Evolutionary conservation across 2,113 vertebrate species (phyloP).

Genomic region (Myiozetetes cayanensis): DNA sequence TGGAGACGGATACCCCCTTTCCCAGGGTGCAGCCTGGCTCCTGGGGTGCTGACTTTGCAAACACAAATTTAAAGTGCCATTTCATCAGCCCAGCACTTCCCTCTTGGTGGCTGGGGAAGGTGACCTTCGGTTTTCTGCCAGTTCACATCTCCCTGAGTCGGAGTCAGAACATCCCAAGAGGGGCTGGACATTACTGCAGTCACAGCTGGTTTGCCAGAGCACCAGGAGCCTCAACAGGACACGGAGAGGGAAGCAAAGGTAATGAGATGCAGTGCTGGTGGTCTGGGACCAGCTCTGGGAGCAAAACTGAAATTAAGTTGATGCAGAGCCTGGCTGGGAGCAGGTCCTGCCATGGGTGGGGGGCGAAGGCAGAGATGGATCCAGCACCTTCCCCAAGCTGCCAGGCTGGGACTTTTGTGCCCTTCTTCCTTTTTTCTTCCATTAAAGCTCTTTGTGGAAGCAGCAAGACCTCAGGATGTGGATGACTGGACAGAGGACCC

Average conservation of each 20-base stretch:
- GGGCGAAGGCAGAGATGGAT: background rate
- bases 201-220: background rate
- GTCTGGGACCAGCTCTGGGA: background rate
- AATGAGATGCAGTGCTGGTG: background rate
- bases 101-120: background rate
- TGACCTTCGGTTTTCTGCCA: background rate
- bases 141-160: background rate
- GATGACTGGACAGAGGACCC: background rate
- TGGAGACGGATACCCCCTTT: background rate
- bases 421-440: background rate
- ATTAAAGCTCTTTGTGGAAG: background rate
- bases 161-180: background rate
- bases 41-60: background rate
- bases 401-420: accelerated
- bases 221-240: background rate
- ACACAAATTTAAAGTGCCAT: background rate
- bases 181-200: background rate
- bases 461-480: background rate
- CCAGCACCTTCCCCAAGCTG: background rate
- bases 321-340: accelerated
- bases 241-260: background rate
- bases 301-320: background rate
- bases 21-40: background rate
- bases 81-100: background rate
- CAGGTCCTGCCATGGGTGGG: background rate